Evolutionary conservation across 2,113 vertebrate genomes (phyloP), one percentile per base, ranked within the genome.

Genomic region (Amphiprion percula): DNA sequence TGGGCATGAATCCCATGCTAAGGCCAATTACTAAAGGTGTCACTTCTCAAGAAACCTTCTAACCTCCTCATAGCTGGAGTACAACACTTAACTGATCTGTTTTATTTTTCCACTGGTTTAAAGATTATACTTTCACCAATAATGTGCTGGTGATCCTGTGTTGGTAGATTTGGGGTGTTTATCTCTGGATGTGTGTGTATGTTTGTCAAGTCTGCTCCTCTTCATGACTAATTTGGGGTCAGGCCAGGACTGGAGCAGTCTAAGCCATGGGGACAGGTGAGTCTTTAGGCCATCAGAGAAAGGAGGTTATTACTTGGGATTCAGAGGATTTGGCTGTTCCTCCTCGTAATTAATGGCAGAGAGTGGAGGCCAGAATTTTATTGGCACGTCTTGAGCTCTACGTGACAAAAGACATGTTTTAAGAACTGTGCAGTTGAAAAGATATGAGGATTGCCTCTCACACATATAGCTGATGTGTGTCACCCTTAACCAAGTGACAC

Each of bases 1-100:
- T 66, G 44, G 73, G 46, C 64, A 66, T 1, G 15, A 72, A 87
- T 37, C 39, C 62, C 19, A 8, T 17, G 15, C 33, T 14, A 66
- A 82, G 68, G 60, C n/a, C 11, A 4, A 7, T 79, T 66, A 77
- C 70, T 64, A 58, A 68, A 19, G 60, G 19, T 74, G 41, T 54
- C 37, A 37, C 23, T 83, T 55, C 75, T 67, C 19, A 30, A 28
- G 26, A 62, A 30, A 72, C 44, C 69, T 53, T 23, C 52, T 16
- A 65, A 44, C 65, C 56, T 26, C 16, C 64, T 1, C 30, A 67
- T 17, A 56, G 47, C 26, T 59, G 62, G 39, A 61, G 61, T 53
- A 49, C 33, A 70, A 84, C 52, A 56, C 65, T 68, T 4, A 23
- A 17, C 46, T 74, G 54, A 76, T 67, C 62, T 6, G 16, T 58